Conservation (phyloP, 2,797 vertebrate species). For the Sphenodon punctatus region DNA sequence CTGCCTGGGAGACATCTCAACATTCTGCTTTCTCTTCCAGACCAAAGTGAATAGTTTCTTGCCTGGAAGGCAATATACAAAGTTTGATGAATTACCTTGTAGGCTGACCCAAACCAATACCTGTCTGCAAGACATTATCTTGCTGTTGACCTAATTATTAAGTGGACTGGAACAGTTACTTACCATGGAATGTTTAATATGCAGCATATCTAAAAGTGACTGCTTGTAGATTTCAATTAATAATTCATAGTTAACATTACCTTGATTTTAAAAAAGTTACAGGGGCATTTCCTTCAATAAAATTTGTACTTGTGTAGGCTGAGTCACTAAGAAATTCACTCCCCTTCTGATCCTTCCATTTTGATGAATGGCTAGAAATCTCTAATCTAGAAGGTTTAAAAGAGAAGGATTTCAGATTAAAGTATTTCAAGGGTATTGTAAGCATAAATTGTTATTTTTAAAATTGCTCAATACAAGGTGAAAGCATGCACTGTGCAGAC, state of each 20-base stretch:
- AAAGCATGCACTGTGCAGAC: too few relatives aligned
- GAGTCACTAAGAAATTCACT: background rate
- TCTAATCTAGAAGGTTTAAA: background rate
- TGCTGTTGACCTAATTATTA: slow-evolving; percentile 62
- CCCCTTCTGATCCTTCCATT: background rate
- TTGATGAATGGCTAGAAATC: background rate
- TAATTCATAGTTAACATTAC: slow-evolving; percentile 40
- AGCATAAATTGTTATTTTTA: background rate
- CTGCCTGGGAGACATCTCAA: slow-evolving; percentile 28
- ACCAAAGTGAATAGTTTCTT: slow-evolving; percentile 37
- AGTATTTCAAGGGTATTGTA: background rate
- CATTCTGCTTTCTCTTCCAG: background rate
- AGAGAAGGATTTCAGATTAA: background rate
- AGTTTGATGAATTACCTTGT: slow-evolving; percentile 55
- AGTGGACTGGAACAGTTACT: slow-evolving; percentile 44
- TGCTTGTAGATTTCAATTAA: slow-evolving; percentile 38
- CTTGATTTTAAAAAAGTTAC: background rate
- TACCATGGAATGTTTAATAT: slow-evolving; percentile 8
- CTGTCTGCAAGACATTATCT: slow-evolving; percentile 36
- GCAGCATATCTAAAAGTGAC: slow-evolving; percentile 35
- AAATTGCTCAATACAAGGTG: too few relatives aligned
- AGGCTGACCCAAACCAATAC: slow-evolving; percentile 40
- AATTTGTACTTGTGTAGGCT: background rate
- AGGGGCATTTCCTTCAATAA: background rate
- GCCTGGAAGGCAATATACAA: slow-evolving; percentile 32